Percentiles rank a stretch among this genome's conserved stretches.
These are phyloP conservation scores for Sycophila texana DNA, from an alignment of 2,888 invertebrate genomes.

Conservation along the genomic window DNA sequence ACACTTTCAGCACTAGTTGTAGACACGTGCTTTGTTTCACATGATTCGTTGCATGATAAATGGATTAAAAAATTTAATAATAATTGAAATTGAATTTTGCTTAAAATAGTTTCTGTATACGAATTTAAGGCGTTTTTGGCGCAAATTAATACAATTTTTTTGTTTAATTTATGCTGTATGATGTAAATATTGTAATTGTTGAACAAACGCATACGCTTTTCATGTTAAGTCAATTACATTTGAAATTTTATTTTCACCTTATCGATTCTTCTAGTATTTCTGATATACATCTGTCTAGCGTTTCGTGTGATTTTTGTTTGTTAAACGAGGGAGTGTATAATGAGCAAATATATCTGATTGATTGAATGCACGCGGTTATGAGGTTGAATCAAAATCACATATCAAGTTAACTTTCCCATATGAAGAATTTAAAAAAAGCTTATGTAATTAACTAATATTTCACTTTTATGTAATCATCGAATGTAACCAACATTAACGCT, in stretches of 20 bases:
- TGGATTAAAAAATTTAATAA: no score
- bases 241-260: neutral
- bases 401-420: neutral
- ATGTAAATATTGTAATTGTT: neutral
- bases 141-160: neutral
- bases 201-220: neutral
- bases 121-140: no score
- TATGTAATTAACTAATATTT: no score
- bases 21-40: no score
- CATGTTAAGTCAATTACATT: no score
- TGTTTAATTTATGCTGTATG: neutral
- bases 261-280: constrained; percentile 9
- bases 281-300: constrained; percentile 24
- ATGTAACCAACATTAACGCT: no score
- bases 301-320: constrained; percentile 21
- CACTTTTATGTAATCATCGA: no score
- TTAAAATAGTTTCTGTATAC: no score
- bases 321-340: constrained; percentile 15
- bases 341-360: constrained; percentile 28
- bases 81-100: no score
- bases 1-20: no score
- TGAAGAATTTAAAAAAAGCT: no score
- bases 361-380: constrained; percentile 4
- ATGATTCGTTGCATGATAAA: no score
- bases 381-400: neutral